Evolutionary conservation across 1,140 invertebrate species (phyloP).

Genomic region (Ips typographus): DNA sequence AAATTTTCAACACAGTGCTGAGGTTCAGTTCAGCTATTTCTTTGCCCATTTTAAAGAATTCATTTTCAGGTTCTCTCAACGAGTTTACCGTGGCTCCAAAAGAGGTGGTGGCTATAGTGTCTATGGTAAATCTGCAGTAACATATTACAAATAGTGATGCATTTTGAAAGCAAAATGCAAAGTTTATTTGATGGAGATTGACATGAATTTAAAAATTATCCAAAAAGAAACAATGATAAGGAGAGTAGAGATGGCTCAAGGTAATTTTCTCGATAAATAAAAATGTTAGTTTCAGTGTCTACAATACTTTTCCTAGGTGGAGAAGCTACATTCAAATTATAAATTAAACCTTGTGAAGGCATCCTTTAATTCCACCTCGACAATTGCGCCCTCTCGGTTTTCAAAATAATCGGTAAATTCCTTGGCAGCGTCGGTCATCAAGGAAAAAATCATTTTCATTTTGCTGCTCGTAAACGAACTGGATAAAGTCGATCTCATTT

Average conservation of each 20-base stretch:
- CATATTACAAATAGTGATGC: background rate
- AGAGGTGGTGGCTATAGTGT: constrained; percentile 51
- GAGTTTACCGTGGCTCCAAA: constrained; percentile 52
- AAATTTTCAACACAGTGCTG: constrained; percentile 27
- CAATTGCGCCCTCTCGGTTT: constrained; percentile 36
- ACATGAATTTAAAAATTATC: background rate
- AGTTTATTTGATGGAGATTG: background rate
- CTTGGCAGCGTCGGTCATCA: constrained; percentile 46
- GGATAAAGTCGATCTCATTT: constrained; percentile 50
- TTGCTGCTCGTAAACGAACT: constrained; percentile 53
- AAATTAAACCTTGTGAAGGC: constrained; percentile 24
- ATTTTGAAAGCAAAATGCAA: background rate
- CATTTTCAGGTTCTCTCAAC: constrained; percentile 48
- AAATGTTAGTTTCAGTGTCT: background rate
- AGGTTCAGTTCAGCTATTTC: constrained; percentile 41
- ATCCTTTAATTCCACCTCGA: constrained; percentile 41
- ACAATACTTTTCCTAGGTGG: background rate
- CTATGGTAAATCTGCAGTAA: constrained; percentile 48
- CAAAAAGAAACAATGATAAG: constrained; percentile 1
- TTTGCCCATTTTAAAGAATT: constrained; percentile 50
- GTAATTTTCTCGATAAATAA: background rate
- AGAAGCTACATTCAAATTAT: too few relatives aligned
- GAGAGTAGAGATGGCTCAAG: background rate
- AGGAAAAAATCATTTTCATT: constrained; percentile 50
- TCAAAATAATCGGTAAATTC: constrained; percentile 47